Percentiles rank a stretch among this genome's conserved stretches.
phyloP scores from a whole-genome alignment of 1,140 invertebrate genomes.

The Scylla paramamosain region DNA sequence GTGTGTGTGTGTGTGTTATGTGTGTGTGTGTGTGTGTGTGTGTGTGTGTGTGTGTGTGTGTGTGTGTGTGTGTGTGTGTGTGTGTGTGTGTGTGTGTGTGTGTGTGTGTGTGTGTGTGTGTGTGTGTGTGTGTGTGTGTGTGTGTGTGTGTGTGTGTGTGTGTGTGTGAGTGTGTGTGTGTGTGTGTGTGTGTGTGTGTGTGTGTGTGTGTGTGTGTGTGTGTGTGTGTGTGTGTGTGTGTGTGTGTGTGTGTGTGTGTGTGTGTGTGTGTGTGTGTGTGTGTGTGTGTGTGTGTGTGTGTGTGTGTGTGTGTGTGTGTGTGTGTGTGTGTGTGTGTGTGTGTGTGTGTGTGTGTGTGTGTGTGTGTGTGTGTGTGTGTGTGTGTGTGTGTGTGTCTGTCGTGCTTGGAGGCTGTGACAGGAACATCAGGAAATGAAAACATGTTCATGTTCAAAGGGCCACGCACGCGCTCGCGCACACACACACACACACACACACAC shows the following conservation, averaged over 20 bases:
- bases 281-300: constrained; percentile 12
- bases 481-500: too few relatives aligned
- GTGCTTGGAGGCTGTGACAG: too few relatives aligned
- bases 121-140: constrained; percentile 12
- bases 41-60: not conserved
- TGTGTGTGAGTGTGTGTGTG: not conserved
- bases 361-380: constrained; percentile 12
- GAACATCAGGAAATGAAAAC: too few relatives aligned
- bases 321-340: constrained; percentile 1
- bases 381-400: constrained; percentile 12
- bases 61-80: not conserved
- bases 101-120: constrained; percentile 12
- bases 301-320: constrained; percentile 2
- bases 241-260: not conserved
- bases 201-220: constrained; percentile 1
- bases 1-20: too few relatives aligned
- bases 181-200: constrained; percentile 1
- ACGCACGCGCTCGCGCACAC: too few relatives aligned
- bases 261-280: constrained; percentile 12
- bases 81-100: constrained; percentile 12
- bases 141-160: not conserved
- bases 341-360: not conserved
- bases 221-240: constrained; percentile 4
- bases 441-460: too few relatives aligned
- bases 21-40: not conserved